Evolutionary conservation across 2,888 invertebrate species (phyloP).

Genomic region (Mesoligia furuncula): DNA sequence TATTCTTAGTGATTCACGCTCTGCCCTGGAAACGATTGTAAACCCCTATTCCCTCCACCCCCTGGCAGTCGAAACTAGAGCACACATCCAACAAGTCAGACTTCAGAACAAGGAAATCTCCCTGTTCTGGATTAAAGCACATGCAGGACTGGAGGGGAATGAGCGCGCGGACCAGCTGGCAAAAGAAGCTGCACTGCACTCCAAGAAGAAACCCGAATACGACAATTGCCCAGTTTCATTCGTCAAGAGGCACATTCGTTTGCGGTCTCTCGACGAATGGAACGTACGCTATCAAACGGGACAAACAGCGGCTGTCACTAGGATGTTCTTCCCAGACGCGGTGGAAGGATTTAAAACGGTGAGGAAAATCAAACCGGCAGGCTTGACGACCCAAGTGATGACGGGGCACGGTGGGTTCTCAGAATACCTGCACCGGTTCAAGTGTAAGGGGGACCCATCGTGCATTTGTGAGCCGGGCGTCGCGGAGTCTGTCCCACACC

Average conservation of each 20-base stretch:
- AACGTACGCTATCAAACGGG: background rate
- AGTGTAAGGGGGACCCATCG: too few species aligned
- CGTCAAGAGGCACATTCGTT: background rate
- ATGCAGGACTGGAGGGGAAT: background rate
- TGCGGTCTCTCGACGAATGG: background rate
- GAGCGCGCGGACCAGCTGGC: background rate
- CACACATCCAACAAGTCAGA: too few species aligned
- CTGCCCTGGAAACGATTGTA: background rate
- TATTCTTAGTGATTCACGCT: background rate
- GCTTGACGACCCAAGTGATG: too few species aligned
- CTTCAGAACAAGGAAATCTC: background rate
- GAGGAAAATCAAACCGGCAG: too few species aligned
- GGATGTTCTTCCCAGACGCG: too few species aligned
- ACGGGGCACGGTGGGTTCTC: too few species aligned
- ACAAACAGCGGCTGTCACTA: background rate
- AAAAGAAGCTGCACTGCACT: background rate
- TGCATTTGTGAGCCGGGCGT: too few species aligned
- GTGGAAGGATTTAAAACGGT: too few species aligned
- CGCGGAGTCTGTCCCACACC: too few species aligned
- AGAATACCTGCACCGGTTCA: too few species aligned
- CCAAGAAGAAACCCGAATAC: accelerated
- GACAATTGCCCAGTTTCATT: background rate
- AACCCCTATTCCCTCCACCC: background rate
- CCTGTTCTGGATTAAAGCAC: background rate
- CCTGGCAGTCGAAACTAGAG: background rate